Evolutionary conservation across 2,888 invertebrate species (phyloP), one percentile per base, ranked within the genome.

Genomic region (Pogonocherus hispidulus): DNA sequence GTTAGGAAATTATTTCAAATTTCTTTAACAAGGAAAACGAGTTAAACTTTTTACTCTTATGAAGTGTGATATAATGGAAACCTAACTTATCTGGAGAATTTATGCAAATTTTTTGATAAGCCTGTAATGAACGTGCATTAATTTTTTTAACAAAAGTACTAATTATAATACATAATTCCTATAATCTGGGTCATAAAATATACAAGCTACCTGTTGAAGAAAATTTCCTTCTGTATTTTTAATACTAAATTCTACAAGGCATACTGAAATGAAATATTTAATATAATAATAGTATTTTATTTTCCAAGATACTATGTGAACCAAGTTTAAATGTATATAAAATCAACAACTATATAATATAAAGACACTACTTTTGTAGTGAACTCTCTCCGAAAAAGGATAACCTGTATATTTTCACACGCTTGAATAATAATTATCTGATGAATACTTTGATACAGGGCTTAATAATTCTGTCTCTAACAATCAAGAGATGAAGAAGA

Each of bases 51-150:
- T 55, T 37, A 44, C 46, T 18, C 8, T 46, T 57, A 57, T 44
- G 22, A 16, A 16, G 41, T 41, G 57, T 57, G 57, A 57, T 57
- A 46, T 56, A 41, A 56, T 57, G 20, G 37, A 44, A 44, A 22
- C 22, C 23, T 16, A 27, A n/a, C 3, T 41, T 41, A 14, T 41
- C 16, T 27, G 2, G 41, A 41, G 41, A 41, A 14, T 41, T 2
- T 41, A 41, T 41, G 41, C 41, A 41, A 41, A 41, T 41, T 41
- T 41, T 41, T 41, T 41, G 41, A 41, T 41, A 41, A 41, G 41
- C 2, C 14, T 41, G 16, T 41, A 41, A 41, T 1, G 14, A 41
- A 41, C n/a, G 41, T 41, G 1, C 41, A 41, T 16, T 41, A 11
- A 41, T 41, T 41, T 41, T 37, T 41, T 41, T 41, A 27, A 41